Evolutionary conservation across 2,888 invertebrate species (phyloP).

Genomic region (Spatulosminthurus flaviceps): DNA sequence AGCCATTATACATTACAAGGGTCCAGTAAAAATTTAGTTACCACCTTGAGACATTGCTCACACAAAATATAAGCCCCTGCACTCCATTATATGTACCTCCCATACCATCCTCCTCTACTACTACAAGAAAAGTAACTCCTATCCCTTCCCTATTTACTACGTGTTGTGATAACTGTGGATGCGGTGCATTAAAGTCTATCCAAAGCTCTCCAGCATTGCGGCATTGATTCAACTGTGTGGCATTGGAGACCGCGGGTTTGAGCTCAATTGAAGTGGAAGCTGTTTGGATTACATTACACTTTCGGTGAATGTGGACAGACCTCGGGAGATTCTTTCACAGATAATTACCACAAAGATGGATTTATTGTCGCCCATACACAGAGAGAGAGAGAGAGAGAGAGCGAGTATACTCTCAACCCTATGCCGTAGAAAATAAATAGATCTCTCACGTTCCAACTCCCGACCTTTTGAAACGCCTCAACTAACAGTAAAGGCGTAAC

Average conservation of each 20-base stretch:
- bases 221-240: constrained; percentile 2
- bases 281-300: constrained; percentile 25
- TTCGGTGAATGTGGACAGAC: constrained; percentile 29
- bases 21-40: background rate
- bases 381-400: no score
- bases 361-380: constrained; percentile 43
- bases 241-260: background rate
- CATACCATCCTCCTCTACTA: no score
- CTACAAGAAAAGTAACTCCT: no score
- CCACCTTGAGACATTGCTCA: no score
- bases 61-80: no score
- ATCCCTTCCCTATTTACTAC: background rate
- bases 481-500: constrained; percentile 25
- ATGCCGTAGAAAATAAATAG: constrained; percentile 9
- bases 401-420: no score
- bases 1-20: background rate
- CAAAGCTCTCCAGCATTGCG: constrained; percentile 6
- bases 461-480: constrained; percentile 31
- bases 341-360: constrained; percentile 49
- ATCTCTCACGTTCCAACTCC: constrained; percentile 28
- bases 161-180: constrained; percentile 14
- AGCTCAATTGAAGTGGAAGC: constrained; percentile 26
- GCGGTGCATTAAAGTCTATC: background rate
- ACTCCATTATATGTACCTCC: no score
- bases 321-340: constrained; percentile 48